Evolutionary conservation across 2,888 invertebrate genomes (phyloP), one percentile per base, ranked within the genome.

Genomic region (Calameuta idolon): DNA sequence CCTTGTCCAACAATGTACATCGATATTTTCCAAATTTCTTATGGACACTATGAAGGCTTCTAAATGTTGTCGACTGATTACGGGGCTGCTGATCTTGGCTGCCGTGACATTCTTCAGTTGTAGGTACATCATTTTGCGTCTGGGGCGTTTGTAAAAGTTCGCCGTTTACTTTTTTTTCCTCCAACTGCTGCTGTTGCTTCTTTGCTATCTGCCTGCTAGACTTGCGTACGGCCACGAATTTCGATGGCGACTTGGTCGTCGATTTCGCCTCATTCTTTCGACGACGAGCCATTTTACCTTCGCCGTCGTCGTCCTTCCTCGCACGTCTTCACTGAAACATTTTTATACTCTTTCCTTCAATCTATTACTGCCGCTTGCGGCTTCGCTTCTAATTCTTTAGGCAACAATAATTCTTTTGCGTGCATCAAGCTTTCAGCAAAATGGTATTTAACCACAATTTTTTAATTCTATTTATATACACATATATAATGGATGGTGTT

Each of bases 131-230:
- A 11, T n/a, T n/a, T 76, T 34, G 74, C 75, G 78, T 74, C 34
- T 79, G 79, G 31, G 82, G 77, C 34, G 83, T 73, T 31, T 84
- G 83, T 15, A 80, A 71, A 34, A 85, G 77, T 23, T 89, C 89
- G 9, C 91, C 91, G 75, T 91, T 90, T 0, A 84, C 55, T 37
- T 87, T 86, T 15, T 86, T 89, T 15, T 90, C 89, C 40, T 90
- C 88, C 33, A 86, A 76, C 12, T 76, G 82, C 35, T 31, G 55
- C 55, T 76, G 34, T 77, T 91, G 90, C 68, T 90, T 91, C 69
- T 88, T 89, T 4, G 91, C 91, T 83, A 90, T 90, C 80, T 91
- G 91, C 74, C 91, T 85, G 76, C 84, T 90, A 2, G 91, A 91
- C 76, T 91, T 91, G 55, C 91, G 83, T 23, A 91, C 89, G 15